Conservation (phyloP, 2,113 vertebrate species). For the Sceloporus tristichus region DNA sequence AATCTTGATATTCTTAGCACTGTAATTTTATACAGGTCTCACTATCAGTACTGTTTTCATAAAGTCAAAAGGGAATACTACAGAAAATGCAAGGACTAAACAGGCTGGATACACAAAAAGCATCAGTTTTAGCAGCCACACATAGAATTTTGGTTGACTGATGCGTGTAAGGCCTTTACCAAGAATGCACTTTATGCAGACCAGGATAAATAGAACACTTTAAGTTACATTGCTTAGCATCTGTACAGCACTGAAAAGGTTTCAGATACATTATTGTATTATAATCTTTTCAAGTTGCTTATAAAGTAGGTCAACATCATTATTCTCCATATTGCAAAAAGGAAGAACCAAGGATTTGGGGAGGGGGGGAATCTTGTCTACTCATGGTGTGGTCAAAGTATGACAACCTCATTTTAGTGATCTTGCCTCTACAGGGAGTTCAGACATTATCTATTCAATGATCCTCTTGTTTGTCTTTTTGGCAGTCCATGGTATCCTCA, state of each 20-base stretch:
- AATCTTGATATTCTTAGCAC: not conserved
- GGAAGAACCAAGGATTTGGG: not conserved
- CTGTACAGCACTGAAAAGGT: not conserved
- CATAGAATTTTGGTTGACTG: not conserved
- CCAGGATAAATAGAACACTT: constrained; percentile 3
- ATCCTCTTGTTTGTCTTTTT: too few species aligned
- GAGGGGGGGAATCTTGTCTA: not conserved
- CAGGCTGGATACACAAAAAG: too few species aligned
- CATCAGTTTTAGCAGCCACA: too few species aligned
- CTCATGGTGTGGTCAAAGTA: too few species aligned
- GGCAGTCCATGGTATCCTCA: too few species aligned
- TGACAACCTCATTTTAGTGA: too few species aligned
- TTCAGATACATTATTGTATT: not conserved
- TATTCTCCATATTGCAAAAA: not conserved
- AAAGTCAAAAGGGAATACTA: constrained; percentile 5
- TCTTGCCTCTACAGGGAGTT: too few species aligned
- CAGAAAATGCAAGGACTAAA: too few species aligned
- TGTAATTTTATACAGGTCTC: accelerated
- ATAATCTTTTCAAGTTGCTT: not conserved
- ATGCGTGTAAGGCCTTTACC: not conserved
- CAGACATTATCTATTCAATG: too few species aligned
- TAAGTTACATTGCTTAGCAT: not conserved
- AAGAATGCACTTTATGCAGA: not conserved
- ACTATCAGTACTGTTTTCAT: constrained; percentile 29
- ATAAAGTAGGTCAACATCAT: not conserved